Evolutionary conservation across 2,888 invertebrate species (phyloP).

Genomic region (Xanthia togata): DNA sequence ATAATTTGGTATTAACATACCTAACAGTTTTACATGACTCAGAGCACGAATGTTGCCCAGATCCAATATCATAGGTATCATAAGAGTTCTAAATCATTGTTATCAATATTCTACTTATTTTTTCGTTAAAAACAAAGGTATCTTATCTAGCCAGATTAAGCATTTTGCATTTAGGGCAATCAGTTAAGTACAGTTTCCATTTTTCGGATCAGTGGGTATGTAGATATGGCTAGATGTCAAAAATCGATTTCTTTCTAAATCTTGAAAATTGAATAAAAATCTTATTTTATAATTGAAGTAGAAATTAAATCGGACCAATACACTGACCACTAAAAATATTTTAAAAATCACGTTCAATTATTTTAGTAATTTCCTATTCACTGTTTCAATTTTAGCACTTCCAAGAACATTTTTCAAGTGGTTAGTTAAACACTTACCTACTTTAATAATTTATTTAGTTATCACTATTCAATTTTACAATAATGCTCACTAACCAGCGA

Average conservation of each 20-base stretch:
- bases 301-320: background rate
- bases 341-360: background rate
- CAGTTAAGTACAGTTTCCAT: background rate
- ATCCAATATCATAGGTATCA: background rate
- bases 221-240: background rate
- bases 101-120: conserved; percentile 11
- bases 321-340: background rate
- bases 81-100: too few species aligned
- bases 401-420: background rate
- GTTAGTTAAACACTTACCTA: conserved; percentile 7
- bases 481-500: background rate
- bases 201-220: too few species aligned
- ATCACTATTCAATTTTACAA: background rate
- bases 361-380: background rate
- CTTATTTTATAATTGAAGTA: background rate
- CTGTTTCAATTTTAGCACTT: conserved; percentile 4
- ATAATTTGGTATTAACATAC: background rate
- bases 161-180: conserved; percentile 16
- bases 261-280: background rate
- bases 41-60: background rate
- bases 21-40: background rate
- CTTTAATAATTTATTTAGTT: background rate
- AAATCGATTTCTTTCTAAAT: background rate
- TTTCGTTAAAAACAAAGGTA: conserved; percentile 27
- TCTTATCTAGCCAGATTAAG: conserved; percentile 41